Evolutionary conservation across 2,888 invertebrate genomes (phyloP), one percentile per base, ranked within the genome.

Genomic region (Aleiodes testaceus): DNA sequence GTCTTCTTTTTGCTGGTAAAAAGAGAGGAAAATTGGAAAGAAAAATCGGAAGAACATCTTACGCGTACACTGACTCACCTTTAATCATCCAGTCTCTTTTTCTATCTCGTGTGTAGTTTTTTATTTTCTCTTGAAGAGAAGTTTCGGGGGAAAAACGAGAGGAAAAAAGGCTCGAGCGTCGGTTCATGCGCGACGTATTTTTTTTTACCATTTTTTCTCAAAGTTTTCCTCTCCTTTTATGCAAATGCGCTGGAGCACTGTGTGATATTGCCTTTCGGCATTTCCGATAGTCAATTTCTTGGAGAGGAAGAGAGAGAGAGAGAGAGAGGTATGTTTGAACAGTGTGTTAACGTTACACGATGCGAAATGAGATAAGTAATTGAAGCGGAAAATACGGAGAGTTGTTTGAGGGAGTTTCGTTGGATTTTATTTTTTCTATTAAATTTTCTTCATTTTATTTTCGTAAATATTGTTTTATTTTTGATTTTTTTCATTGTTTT

Each of bases 91-190:
- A 36, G 36, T 36, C 36, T 26, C 3, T 26, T 26, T 2, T 22
- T 3, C 26, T 26, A 5, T n/a, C n/a, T n/a, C n/a, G 26, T 26
- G 26, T 26, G 26, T 26, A 26, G 5, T 4, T 26, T 26, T 26
- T 26, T 26, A 26, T 6, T 26, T 26, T 12, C 1, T 5, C 20
- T 26, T 12, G 14, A 22, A 6, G 26, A 30, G 30, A 9, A 53
- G 36, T 36, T 22, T 26, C 3, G 26, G 20, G 36, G 9, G 36
- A 36, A 36, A 36, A 6, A 36, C 4, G 36, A 7, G 26, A 30
- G 53, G n/a, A 12, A 26, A 50, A 55, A 26, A 44, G 30, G 18
- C 53, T 16, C 63, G 53, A 22, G 44, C 72, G 59, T 68, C 61
- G 49, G 68, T 68, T 26, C 49, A 50, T 16, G n/a, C 59, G 47